Percentiles rank a stretch among this genome's conserved stretches.
Evolutionary conservation across 1,140 invertebrate genomes (phyloP).

Genomic region (Ostrea denselamellosa): DNA sequence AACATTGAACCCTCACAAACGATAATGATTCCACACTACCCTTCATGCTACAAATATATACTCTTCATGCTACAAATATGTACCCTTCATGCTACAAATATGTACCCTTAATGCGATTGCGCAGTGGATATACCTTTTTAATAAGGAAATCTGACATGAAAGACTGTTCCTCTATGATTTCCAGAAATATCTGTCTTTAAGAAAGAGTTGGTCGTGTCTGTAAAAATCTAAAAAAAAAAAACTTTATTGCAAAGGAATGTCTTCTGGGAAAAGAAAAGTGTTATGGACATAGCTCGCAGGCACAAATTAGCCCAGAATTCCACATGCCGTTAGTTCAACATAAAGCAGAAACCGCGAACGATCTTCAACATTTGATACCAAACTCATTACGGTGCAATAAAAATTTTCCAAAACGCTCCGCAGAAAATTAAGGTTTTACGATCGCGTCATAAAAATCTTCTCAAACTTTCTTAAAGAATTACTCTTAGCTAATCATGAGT

Average conservation of each 20-base stretch:
- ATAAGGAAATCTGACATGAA: not conserved
- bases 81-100: too few relatives aligned
- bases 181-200: not conserved
- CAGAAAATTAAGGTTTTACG: not conserved
- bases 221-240: not conserved
- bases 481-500: not conserved
- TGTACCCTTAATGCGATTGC: too few relatives aligned
- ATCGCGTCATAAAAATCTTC: not conserved
- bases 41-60: too few relatives aligned
- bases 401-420: not conserved
- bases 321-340: constrained; percentile 15
- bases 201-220: not conserved
- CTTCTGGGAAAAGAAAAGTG: not conserved
- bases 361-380: constrained; percentile 10
- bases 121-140: not conserved
- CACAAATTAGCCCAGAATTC: not conserved
- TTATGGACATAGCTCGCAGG: constrained; percentile 3
- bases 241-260: not conserved
- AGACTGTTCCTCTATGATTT: not conserved
- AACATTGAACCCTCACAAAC: too few relatives aligned
- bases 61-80: too few relatives aligned
- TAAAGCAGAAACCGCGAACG: not conserved
- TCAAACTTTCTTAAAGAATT: constrained; percentile 4
- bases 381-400: constrained; percentile 29
- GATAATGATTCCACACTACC: too few relatives aligned